Base-by-base conservation (phyloP, 2,797 vertebrate genomes). In the Gadopsis bispinosus region DNA sequence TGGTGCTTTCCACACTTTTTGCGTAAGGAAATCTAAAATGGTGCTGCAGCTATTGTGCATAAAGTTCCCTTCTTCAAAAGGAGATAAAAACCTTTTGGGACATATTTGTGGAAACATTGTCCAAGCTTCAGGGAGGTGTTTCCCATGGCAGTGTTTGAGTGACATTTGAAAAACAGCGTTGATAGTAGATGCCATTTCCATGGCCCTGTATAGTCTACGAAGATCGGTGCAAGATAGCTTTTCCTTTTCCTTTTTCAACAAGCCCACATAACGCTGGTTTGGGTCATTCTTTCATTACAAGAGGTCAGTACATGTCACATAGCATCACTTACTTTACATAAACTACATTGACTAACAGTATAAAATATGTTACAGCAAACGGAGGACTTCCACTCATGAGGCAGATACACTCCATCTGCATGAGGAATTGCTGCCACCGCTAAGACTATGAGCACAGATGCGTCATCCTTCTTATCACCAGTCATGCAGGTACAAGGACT, bases 391-490 rank as follows among this genome's bases (percentile, higher is more conserved):
- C 45, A 7, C 29, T 65, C 58, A 54, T 17, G 31, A 71, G 31
- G 53, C 77, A 67, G 69, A 60, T 73, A 9, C 11, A 26, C 26
- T 5, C 12, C 7, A n/a, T 56, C 77, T 73, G 41, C 41, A 63
- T 85, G 87, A 90, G 31, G 26, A 90, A 91, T 79, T 69, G 83
- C 71, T 37, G 69, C 82, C 86, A 79, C 54, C 5, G 55, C 59
- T 70, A 69, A 75, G 83, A 87, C 71, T 62, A 64, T 45, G 67
- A 85, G 67, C 71, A 22, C 87, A 90, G 81, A 92, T 91, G 86
- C 47, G 80, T 93, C 89, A 91, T 85, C 80, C 58, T 71, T 74
- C 88, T 93, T 91, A 92, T 94, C 92, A 80, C 83, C 81, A 74
- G 84, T 87, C 89, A 89, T 74, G 86, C 89, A 89, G 89, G 85